Base-by-base conservation (phyloP, 2,113 vertebrate genomes). In the Cygnus buccinator region DNA sequence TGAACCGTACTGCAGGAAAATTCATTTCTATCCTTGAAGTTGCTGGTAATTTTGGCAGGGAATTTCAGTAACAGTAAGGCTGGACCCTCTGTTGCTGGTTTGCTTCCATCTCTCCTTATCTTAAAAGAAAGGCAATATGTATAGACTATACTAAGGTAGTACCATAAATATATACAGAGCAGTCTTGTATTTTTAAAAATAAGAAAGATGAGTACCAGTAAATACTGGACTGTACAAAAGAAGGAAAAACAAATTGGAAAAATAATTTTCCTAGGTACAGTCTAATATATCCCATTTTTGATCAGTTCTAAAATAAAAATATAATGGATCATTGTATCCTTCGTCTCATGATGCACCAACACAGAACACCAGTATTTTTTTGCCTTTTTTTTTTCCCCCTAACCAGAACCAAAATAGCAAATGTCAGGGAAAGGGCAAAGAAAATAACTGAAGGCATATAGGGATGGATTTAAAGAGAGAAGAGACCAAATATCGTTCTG, bases 31-130 rank as follows among this genome's bases (percentile, higher is more conserved):
- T 58, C 83, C 77, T 54, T 95, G 67, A 83, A 91, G 72, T 6
- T 57, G 26, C 68, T 90, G 82, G 76, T n/a, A 94, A 91, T 95
- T 90, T 93, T 95, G 93, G 89, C 94, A 95, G 61, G 76, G 91
- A 83, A 82, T 63, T 90, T 92, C 82, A 74, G 0, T 50, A 81
- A 66, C 63, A 89, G 65, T 83, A 50, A 95, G 86, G 76, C 75
- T 95, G 66, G 74, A 71, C 33, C 52, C 92, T 94, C 93, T 83
- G 85, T 89, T 92, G 87, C 91, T 95, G 74, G 76, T 92, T 94
- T 95, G 86, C 50, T 93, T 87, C 71, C 80, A 78, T 55, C 80
- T 83, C 54, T 89, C 73, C 70, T 87, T 94, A 79, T 71, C 85
- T 78, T 90, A 84, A 76, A 87, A 80, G 77, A 84, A 87, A 88